These are phyloP conservation scores for Epistrophe eligans DNA, from an alignment of 2,888 invertebrate species.

Conservation along the genomic window DNA sequence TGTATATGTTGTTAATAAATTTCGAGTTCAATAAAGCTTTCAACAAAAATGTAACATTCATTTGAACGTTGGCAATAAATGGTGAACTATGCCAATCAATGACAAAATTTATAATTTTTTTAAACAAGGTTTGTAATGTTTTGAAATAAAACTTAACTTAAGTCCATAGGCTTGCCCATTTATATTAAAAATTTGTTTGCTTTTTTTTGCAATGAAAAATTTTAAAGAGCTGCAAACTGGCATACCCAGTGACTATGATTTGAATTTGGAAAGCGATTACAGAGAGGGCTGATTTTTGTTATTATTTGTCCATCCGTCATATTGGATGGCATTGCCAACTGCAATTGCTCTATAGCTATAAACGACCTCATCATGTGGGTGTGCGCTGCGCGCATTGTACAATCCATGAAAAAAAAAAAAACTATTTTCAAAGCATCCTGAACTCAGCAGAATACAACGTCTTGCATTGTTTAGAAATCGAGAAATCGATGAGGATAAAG, in stretches of 20 bases:
- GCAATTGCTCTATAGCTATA: constrained; percentile 4
- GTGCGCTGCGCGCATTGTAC: constrained; percentile 65
- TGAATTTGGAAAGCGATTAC: constrained; percentile 65
- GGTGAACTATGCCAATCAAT: no score
- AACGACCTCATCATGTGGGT: constrained; percentile 66
- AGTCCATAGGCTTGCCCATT: no score
- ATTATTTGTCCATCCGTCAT: constrained; percentile 71
- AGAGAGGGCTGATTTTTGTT: constrained; percentile 64
- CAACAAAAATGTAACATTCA: no score
- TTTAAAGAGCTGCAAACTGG: neutral
- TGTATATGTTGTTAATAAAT: no score
- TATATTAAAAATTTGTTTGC: no score
- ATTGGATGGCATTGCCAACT: constrained; percentile 55
- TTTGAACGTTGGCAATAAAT: no score
- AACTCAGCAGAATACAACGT: constrained; percentile 51
- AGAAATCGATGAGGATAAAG: constrained; percentile 67
- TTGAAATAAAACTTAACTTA: no score
- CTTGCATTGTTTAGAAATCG: constrained; percentile 72
- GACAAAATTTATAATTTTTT: no score
- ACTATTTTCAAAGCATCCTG: constrained; percentile 78
- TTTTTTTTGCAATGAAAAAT: no score
- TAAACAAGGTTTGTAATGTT: no score
- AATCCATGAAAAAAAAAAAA: constrained; percentile 79
- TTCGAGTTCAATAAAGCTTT: no score
- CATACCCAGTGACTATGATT: constrained; percentile 1